phyloP scores from a whole-genome alignment of 2,888 invertebrate species.

The Pachymerium ferrugineum region DNA sequence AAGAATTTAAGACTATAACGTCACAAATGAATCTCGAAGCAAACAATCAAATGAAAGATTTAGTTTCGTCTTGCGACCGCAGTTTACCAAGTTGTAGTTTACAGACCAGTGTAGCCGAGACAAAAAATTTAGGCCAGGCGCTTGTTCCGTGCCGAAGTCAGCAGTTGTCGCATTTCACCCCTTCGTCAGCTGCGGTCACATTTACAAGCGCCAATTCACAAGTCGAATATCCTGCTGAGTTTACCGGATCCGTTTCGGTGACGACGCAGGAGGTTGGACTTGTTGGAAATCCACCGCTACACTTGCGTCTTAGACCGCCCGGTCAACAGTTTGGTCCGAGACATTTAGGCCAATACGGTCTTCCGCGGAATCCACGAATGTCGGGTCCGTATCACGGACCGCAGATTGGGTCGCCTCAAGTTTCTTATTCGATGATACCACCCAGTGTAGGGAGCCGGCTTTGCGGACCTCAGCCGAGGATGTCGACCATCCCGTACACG shows the following conservation, averaged over 20 bases:
- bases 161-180: background rate
- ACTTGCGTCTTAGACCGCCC: background rate
- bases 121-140: background rate
- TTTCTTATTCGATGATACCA: constrained; percentile 28
- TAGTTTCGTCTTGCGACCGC: no score
- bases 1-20: no score
- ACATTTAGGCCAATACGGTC: constrained; percentile 2
- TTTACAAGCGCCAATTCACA: background rate
- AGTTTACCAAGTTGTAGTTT: background rate
- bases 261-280: background rate
- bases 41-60: background rate
- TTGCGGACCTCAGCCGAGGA: background rate
- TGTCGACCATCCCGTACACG: constrained; percentile 28
- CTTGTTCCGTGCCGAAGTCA: background rate
- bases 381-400: background rate
- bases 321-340: background rate
- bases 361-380: background rate
- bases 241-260: background rate
- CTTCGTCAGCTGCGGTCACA: background rate
- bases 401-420: constrained; percentile 32
- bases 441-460: background rate
- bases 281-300: background rate
- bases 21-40: no score
- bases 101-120: background rate
- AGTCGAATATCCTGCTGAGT: no score